phyloP scores from a whole-genome alignment of 2,797 vertebrate species.

The Glossophaga mutica region DNA sequence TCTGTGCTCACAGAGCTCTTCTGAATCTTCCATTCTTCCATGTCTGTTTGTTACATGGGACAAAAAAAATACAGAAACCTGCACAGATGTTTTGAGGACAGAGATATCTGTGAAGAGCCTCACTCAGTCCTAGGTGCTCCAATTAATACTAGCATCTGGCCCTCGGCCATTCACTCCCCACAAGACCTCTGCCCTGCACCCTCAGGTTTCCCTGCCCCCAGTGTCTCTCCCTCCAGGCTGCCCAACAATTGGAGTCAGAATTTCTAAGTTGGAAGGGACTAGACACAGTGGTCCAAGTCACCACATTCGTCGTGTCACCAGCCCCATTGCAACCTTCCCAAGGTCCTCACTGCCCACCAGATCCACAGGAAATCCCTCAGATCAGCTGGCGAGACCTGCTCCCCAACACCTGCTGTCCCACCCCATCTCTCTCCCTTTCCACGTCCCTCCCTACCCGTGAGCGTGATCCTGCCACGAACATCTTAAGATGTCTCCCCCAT shows the following conservation, averaged over 20 bases:
- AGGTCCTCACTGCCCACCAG: neutral
- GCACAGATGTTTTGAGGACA: neutral
- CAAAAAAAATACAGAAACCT: neutral
- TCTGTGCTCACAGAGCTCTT: neutral
- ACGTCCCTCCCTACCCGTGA: neutral
- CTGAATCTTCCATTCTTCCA: neutral
- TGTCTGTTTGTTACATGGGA: neutral
- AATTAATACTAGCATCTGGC: neutral
- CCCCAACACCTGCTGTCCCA: no score
- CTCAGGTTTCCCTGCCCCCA: neutral
- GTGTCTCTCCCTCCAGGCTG: neutral
- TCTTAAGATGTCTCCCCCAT: neutral
- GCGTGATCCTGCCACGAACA: fast-evolving
- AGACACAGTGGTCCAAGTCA: neutral
- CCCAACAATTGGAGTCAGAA: neutral
- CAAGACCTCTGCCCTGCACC: neutral
- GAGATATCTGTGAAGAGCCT: neutral
- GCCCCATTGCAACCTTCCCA: neutral
- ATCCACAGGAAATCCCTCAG: neutral
- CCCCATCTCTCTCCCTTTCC: neutral
- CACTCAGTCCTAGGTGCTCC: neutral
- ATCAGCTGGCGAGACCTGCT: neutral
- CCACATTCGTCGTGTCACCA: neutral
- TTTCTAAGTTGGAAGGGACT: neutral
- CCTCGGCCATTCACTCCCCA: neutral